These are phyloP conservation scores for Oryzaephilus surinamensis DNA, from an alignment of 1,140 invertebrate species.

Conservation along the genomic window DNA sequence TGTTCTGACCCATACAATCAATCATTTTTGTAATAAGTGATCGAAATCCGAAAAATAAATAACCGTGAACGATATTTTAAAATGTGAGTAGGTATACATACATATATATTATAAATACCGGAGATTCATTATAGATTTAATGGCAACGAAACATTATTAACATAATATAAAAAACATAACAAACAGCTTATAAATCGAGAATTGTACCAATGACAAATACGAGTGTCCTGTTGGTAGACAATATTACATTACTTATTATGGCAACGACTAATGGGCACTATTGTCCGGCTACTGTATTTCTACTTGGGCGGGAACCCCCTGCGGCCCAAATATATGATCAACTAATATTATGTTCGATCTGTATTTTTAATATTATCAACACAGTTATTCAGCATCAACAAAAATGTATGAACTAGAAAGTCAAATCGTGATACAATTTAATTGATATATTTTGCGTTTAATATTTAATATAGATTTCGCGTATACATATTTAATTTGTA, in stretches of 20 bases:
- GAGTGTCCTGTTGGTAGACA: constrained; percentile 20
- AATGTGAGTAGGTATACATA: too few relatives aligned
- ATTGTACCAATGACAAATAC: constrained; percentile 21
- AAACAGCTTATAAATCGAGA: constrained; percentile 2
- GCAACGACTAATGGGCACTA: constrained; percentile 22
- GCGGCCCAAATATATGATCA: constrained; percentile 10
- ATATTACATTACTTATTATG: constrained; percentile 27
- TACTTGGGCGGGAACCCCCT: constrained; percentile 23
- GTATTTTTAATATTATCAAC: constrained; percentile 11
- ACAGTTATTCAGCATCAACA: too few relatives aligned
- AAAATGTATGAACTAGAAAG: too few relatives aligned
- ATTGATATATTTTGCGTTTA: too few relatives aligned
- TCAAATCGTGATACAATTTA: too few relatives aligned
- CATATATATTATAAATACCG: too few relatives aligned
- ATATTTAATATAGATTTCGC: too few relatives aligned
- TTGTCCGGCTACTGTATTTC: constrained; percentile 26
- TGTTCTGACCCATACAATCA: too few relatives aligned
- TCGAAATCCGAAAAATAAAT: constrained; percentile 1
- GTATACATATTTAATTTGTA: too few relatives aligned
- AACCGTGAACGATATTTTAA: too few relatives aligned
- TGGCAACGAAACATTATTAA: constrained; percentile 5
- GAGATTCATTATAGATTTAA: too few relatives aligned
- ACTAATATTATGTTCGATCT: constrained; percentile 5
- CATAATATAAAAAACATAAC: constrained; percentile 4
- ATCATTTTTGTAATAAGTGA: not conserved